A percentile compares a stretch with the other conserved stretches of the same genome.
phyloP scores from a whole-genome alignment of 2,797 vertebrate genomes.

The Pyrocephalus nanus region DNA sequence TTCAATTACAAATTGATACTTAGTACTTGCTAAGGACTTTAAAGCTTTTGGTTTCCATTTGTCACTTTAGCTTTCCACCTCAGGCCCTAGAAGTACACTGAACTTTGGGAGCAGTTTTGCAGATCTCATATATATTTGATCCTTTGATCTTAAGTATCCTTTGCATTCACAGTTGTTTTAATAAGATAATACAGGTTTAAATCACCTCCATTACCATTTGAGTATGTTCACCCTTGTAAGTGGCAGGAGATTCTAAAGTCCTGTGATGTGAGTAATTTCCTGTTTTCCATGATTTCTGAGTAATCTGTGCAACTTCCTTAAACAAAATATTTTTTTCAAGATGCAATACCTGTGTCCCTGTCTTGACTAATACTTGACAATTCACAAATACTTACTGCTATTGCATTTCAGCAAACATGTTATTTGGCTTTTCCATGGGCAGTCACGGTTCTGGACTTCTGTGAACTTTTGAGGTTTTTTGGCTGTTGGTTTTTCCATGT shows the following conservation, averaged over 20 bases:
- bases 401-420: neutral
- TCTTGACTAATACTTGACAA: neutral
- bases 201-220: neutral
- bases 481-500: neutral
- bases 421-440: neutral
- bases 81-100: neutral
- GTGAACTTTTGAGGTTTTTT: neutral
- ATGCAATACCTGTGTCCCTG: neutral
- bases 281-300: neutral
- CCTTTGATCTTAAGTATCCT: conserved; percentile 16
- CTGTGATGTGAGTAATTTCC: neutral
- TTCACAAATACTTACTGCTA: neutral
- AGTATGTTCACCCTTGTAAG: neutral
- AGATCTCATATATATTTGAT: neutral
- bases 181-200: conserved; percentile 28
- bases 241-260: neutral
- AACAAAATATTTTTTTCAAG: conserved; percentile 10
- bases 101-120: conserved; percentile 39
- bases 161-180: conserved; percentile 31
- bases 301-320: neutral
- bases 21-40: conserved; percentile 16
- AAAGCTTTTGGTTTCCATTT: conserved; percentile 35
- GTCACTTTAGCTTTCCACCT: conserved; percentile 19
- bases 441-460: neutral
- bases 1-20: neutral